phyloP scores from a whole-genome alignment of 2,888 invertebrate species.

The Tenthredo distinguenda region DNA sequence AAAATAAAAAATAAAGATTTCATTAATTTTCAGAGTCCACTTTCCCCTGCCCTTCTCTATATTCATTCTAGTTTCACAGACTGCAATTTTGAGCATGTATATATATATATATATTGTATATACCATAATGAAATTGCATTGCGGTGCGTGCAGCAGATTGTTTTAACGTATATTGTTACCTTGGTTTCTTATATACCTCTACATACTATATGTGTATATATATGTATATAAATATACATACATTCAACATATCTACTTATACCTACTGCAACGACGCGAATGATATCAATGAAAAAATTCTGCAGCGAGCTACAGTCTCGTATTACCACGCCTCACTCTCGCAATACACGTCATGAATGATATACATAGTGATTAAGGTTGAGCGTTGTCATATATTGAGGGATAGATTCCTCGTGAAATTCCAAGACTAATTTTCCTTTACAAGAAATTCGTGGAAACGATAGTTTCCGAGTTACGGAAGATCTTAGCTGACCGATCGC shows the following conservation, averaged over 20 bases:
- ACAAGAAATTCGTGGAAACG: no score
- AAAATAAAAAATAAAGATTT: no score
- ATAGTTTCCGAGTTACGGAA: no score
- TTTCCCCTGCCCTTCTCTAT: no score
- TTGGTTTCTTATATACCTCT: slow-evolving; percentile 4
- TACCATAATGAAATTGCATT: neutral
- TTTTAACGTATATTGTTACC: slow-evolving; percentile 19
- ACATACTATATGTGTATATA: neutral
- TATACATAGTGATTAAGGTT: neutral
- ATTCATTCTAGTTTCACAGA: neutral
- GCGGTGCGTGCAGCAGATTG: slow-evolving; percentile 11
- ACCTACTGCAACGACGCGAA: neutral
- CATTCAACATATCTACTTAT: neutral
- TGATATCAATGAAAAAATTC: slow-evolving; percentile 1
- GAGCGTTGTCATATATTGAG: no score
- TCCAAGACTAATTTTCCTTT: no score
- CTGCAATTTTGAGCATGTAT: neutral
- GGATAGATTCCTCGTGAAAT: no score
- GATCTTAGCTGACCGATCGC: no score
- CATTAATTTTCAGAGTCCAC: no score
- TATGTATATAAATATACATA: neutral
- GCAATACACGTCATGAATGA: neutral
- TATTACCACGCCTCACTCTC: neutral
- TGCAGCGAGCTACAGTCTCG: neutral
- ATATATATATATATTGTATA: neutral